Conservation (phyloP, 2,113 vertebrate genomes). For the Glaucidium brasilianum region DNA sequence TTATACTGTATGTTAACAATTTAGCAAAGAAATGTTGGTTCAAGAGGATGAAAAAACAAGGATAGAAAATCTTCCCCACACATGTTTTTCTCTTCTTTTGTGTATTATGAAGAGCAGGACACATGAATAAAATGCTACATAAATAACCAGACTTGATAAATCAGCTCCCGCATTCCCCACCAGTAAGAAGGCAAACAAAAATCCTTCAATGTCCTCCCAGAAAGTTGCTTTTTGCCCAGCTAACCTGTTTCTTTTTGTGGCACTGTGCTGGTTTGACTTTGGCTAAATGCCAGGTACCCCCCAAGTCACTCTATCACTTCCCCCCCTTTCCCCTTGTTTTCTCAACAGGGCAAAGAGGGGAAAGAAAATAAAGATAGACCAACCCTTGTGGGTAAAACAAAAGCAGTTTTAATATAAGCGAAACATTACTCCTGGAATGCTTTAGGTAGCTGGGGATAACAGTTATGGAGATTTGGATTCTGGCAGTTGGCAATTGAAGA, state of each 20-base stretch:
- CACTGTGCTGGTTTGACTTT: no score
- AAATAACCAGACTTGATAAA: background rate
- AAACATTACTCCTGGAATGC: background rate
- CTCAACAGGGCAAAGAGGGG: no score
- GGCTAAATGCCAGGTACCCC: no score
- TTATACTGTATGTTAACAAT: background rate
- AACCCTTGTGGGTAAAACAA: no score
- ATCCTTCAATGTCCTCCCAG: background rate
- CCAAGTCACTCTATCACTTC: no score
- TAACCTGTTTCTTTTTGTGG: background rate
- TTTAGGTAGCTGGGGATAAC: background rate
- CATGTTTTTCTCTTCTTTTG: background rate
- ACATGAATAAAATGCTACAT: rapidly evolving
- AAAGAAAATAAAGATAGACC: no score
- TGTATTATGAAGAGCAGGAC: background rate
- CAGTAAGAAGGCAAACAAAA: background rate
- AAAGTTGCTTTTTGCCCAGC: background rate
- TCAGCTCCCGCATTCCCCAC: background rate
- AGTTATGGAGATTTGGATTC: background rate
- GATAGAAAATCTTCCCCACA: background rate
- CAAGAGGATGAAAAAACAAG: background rate
- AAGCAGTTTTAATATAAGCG: no score
- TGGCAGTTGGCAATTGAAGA: background rate
- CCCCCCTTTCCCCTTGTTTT: no score
- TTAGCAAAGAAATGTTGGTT: background rate